These are phyloP conservation scores for Toxotes chatareus DNA, from an alignment of 2,113 vertebrate genomes.

Conservation along the genomic window DNA sequence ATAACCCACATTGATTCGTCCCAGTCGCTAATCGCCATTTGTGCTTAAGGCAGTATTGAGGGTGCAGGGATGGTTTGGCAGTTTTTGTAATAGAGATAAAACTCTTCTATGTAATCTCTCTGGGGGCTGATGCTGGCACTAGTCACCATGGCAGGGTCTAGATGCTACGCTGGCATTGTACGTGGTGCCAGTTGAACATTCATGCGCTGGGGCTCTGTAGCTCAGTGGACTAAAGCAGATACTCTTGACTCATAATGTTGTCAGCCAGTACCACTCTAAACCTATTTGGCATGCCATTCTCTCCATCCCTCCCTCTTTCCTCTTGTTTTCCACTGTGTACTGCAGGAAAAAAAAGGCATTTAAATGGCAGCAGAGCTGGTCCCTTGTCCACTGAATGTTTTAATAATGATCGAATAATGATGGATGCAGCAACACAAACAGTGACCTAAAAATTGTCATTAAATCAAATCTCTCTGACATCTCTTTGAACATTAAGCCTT, in stretches of 20 bases:
- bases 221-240: conserved; percentile 73
- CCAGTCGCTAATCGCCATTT: conserved; percentile 61
- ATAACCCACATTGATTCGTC: conserved; percentile 57
- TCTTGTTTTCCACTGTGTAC: conserved; percentile 45
- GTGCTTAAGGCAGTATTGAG: conserved; percentile 55
- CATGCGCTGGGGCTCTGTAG: conserved; percentile 63
- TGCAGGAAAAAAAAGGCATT: conserved; percentile 24
- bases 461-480: conserved; percentile 5
- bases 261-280: conserved; percentile 70
- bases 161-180: conserved; percentile 63
- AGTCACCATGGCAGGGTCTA: conserved; percentile 41
- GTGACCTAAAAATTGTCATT: conserved; percentile 15
- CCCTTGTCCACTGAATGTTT: conserved; percentile 37
- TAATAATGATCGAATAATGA: conserved; percentile 47
- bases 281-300: conserved; percentile 65
- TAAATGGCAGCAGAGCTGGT: conserved; percentile 24
- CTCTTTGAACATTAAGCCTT: neutral
- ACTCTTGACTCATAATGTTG: conserved; percentile 76
- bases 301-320: conserved; percentile 23
- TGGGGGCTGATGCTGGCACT: conserved; percentile 68
- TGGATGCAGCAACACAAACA: conserved; percentile 13
- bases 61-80: conserved; percentile 63
- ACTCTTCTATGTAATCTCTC: conserved; percentile 72
- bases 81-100: conserved; percentile 69
- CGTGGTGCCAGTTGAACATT: conserved; percentile 71